Percentiles rank a stretch among this genome's conserved stretches.
These are phyloP conservation scores for Axis porcinus DNA, from an alignment of 2,113 vertebrate genomes.

Conservation along the genomic window DNA sequence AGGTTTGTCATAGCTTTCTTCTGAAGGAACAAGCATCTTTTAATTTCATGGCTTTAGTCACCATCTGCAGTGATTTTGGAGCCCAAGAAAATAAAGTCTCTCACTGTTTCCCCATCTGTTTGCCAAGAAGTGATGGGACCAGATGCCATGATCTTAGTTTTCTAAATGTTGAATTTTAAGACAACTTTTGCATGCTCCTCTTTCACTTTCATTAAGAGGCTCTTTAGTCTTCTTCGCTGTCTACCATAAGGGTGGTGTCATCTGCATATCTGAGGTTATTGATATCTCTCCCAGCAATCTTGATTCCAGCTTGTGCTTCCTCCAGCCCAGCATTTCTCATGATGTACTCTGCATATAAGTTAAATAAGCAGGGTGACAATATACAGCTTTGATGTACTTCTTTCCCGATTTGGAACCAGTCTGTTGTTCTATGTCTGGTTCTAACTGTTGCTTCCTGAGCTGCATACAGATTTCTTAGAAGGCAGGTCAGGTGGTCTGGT, in stretches of 20 bases:
- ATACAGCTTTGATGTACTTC: neutral
- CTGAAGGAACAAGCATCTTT: neutral
- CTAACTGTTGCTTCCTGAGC: neutral
- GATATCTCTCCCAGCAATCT: neutral
- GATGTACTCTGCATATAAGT: neutral
- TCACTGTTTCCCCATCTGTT: neutral
- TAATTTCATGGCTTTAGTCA: neutral
- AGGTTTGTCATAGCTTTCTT: neutral
- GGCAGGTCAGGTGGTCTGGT: neutral
- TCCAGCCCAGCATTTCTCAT: neutral
- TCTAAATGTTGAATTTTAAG: neutral
- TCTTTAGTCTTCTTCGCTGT: neutral
- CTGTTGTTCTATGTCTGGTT: neutral
- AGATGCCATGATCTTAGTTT: neutral
- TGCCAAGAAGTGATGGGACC: neutral
- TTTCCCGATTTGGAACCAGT: neutral
- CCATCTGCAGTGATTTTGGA: neutral
- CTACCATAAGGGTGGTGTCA: neutral
- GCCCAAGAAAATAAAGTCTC: neutral
- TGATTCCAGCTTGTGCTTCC: neutral
- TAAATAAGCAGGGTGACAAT: neutral
- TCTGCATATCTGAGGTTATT: neutral
- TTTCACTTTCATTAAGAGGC: neutral
- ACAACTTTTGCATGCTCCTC: neutral
- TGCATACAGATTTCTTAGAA: neutral